Evolutionary conservation across 1,140 invertebrate species (phyloP).

Genomic region (Limonius californicus): DNA sequence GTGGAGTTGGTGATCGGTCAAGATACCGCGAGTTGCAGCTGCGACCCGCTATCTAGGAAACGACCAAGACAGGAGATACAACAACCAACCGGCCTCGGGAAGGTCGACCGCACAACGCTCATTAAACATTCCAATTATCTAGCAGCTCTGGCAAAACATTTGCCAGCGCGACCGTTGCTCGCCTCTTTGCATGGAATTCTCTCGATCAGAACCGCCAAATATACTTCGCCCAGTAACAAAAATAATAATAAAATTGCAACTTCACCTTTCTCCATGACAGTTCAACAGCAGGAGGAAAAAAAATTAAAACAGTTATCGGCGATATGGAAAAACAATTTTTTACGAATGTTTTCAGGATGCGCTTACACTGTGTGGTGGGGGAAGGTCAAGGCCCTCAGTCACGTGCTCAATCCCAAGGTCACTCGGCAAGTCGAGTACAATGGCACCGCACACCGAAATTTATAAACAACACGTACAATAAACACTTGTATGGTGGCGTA

Average conservation of each 20-base stretch:
- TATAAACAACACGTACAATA: neutral
- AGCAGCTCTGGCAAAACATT: too few species aligned
- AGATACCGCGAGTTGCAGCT: conserved; percentile 4
- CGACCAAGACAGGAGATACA: conserved; percentile 15
- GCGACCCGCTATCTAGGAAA: conserved; percentile 11
- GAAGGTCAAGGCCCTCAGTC: conserved; percentile 29
- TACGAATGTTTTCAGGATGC: conserved; percentile 14
- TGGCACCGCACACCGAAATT: conserved; percentile 14
- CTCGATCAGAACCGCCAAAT: too few species aligned
- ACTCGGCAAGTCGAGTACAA: conserved; percentile 19
- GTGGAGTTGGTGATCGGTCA: conserved; percentile 14
- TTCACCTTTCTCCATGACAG: neutral
- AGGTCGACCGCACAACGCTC: conserved; percentile 13
- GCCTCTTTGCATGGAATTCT: too few species aligned
- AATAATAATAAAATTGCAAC: too few species aligned
- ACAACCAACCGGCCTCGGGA: conserved; percentile 18
- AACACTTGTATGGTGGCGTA: neutral
- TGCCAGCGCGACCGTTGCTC: too few species aligned
- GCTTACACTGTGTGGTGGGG: conserved; percentile 18
- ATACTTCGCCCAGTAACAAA: too few species aligned
- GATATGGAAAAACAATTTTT: neutral
- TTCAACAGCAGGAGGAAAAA: neutral
- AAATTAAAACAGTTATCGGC: neutral
- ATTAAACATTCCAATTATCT: neutral
- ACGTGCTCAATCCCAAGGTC: conserved; percentile 26